These are phyloP conservation scores for Epirrita christyi DNA, from an alignment of 2,888 invertebrate species.

Conservation along the genomic window DNA sequence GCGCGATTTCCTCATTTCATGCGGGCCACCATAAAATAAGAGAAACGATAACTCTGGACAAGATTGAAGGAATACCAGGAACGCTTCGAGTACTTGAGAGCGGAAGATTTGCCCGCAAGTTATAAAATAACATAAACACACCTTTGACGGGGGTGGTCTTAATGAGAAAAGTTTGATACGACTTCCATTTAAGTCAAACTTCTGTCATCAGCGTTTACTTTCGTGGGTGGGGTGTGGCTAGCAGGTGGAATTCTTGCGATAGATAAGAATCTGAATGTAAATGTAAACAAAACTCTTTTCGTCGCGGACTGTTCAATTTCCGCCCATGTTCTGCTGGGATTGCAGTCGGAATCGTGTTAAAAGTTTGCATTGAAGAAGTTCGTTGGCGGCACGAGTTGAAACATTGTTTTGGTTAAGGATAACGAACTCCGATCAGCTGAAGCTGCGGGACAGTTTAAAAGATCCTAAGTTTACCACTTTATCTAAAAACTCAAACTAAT, in stretches of 20 bases:
- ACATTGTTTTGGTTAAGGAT: conserved; percentile 60
- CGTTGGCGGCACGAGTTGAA: conserved; percentile 53
- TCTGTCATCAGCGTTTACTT: conserved; percentile 79
- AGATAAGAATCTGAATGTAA: conserved; percentile 66
- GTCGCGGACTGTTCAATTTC: conserved; percentile 59
- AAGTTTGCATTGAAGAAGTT: conserved; percentile 69
- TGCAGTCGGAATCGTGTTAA: conserved; percentile 72
- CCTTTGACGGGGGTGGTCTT: conserved; percentile 80
- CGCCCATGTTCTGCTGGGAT: conserved; percentile 61
- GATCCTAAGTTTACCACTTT: conserved; percentile 32
- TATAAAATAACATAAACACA: conserved; percentile 81
- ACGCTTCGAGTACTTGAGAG: conserved; percentile 35
- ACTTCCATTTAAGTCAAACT: conserved; percentile 80
- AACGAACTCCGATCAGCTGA: conserved; percentile 57
- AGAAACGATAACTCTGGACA: conserved; percentile 33
- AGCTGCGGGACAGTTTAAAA: conserved; percentile 33
- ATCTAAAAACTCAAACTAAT: conserved; percentile 28
- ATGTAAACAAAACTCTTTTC: conserved; percentile 71
- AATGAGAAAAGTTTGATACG: conserved; percentile 83
- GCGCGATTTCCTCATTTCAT: conserved; percentile 12
- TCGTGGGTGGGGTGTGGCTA: conserved; percentile 62
- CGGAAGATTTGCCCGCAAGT: conserved; percentile 65
- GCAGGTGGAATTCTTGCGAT: conserved; percentile 50
- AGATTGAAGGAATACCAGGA: conserved; percentile 31
- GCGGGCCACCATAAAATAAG: conserved; percentile 30